A percentile compares a stretch with the other conserved stretches of the same genome.
Conservation (phyloP, 2,888 invertebrate species). For the Cetonia aurata region DNA sequence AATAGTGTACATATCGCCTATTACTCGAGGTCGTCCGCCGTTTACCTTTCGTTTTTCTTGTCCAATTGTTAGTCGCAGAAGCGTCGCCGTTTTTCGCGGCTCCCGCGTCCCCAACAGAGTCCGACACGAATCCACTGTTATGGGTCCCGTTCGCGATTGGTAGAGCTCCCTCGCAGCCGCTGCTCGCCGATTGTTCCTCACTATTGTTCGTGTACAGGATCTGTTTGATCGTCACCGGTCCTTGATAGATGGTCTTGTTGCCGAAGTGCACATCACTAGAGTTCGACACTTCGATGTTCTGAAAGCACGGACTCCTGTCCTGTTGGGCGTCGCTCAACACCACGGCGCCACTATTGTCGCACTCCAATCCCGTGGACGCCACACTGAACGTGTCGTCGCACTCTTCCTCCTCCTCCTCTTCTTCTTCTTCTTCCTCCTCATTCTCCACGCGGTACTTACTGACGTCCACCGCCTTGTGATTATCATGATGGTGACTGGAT, state of each 20-base stretch:
- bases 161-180: background rate
- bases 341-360: slow-evolving; percentile 42
- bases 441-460: background rate
- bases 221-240: slow-evolving; percentile 83
- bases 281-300: slow-evolving; percentile 75
- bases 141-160: slow-evolving; percentile 38
- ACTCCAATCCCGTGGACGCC: slow-evolving; percentile 44
- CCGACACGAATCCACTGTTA: slow-evolving; percentile 6
- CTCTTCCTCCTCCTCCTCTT: slow-evolving; percentile 41
- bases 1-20: background rate
- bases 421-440: slow-evolving; percentile 43
- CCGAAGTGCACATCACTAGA: slow-evolving; percentile 83
- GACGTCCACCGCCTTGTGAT: slow-evolving; percentile 4
- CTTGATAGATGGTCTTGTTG: slow-evolving; percentile 81
- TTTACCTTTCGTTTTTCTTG: slow-evolving; percentile 36
- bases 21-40: background rate
- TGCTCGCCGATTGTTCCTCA: slow-evolving; percentile 36
- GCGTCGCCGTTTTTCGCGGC: background rate
- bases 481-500: slow-evolving; percentile 17
- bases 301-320: slow-evolving; percentile 66
- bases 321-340: slow-evolving; percentile 42
- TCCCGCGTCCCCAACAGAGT: background rate
- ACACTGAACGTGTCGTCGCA: slow-evolving; percentile 46
- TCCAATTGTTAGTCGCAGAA: slow-evolving; percentile 16
- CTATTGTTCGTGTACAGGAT: slow-evolving; percentile 68